These are phyloP conservation scores for Salvator merianae DNA, from an alignment of 2,113 vertebrate genomes.

Conservation along the genomic window DNA sequence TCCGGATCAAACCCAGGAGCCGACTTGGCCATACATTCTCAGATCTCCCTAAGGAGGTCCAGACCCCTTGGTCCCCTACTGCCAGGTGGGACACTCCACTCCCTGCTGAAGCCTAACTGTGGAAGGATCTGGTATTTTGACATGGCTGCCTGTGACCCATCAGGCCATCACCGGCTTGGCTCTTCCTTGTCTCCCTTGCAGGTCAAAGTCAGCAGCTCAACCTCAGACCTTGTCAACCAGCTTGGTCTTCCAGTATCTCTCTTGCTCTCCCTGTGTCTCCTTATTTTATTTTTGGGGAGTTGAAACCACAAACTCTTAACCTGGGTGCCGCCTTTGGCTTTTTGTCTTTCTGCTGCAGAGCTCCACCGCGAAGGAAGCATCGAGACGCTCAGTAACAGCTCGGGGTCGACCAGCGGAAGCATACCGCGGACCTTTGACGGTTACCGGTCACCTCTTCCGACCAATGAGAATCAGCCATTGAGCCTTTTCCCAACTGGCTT, in stretches of 20 bases:
- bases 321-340: slow-evolving; percentile 36
- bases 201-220: too few relatives aligned
- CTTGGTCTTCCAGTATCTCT: accelerated
- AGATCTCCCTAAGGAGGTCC: too few relatives aligned
- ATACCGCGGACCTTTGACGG: slow-evolving; percentile 96
- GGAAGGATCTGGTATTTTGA: too few relatives aligned
- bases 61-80: too few relatives aligned
- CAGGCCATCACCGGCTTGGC: too few relatives aligned
- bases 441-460: slow-evolving; percentile 93
- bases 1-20: too few relatives aligned
- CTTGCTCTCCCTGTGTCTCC: too few relatives aligned
- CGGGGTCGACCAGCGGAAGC: slow-evolving; percentile 95
- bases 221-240: background rate
- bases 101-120: too few relatives aligned
- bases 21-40: too few relatives aligned
- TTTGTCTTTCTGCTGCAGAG: slow-evolving; percentile 81
- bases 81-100: too few relatives aligned
- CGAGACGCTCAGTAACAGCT: slow-evolving; percentile 99
- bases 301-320: slow-evolving; percentile 42
- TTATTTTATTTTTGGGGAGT: background rate
- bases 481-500: slow-evolving; percentile 94
- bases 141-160: too few relatives aligned
- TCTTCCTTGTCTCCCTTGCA: too few relatives aligned
- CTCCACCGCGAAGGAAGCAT: slow-evolving; percentile 99
- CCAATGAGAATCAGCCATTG: slow-evolving; percentile 95